Evolutionary conservation across 2,888 invertebrate species (phyloP), one percentile per base, ranked within the genome.

Genomic region (Physocephala rufipes): DNA sequence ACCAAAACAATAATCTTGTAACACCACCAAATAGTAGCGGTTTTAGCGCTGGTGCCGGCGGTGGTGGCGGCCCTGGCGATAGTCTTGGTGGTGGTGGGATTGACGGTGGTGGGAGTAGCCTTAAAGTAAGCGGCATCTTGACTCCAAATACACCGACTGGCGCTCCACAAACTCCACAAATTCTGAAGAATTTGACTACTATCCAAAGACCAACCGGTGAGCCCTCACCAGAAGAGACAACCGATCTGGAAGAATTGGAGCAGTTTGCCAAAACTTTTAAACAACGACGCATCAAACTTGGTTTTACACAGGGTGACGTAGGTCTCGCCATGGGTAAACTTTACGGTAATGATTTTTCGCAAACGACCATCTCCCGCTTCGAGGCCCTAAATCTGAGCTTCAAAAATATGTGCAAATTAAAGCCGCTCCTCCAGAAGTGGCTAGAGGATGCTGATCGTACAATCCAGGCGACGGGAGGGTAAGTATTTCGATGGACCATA

Each of bases 401-500:
- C 89, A 99, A 99, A 88, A 99, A 99, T 87, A 99, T 99, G 99
- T 99, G 99, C 90, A 99, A 99, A 86, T 89, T 99, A 85, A 98
- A 99, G 87, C 99, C 99, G 30, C 88, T 99, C 76, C 90, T 99
- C 71, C 97, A 97, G 86, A 97, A 97, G 87, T 98, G 98, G 98
- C 88, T 98, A 73, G 96, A 96, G 85, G 97, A 98, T 84, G 97
- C 97, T 0, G 95, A 96, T 86, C 92, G 92, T 77, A 91, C 92
- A 16, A 87, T 93, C 76, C 90, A 90, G 81, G 92, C 92, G 80
- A 93, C 93, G 0, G 91, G 91, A 77, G 86, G 86, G 82, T 82
- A 74, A 82, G 82, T 81, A 68, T 24, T 16, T 15, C 9, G 24
- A 19, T 13, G 4, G 55, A 21, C 19, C 12, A 28, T 28, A 16